phyloP scores from a whole-genome alignment of 2,888 invertebrate genomes.

The Eilema depressum region DNA sequence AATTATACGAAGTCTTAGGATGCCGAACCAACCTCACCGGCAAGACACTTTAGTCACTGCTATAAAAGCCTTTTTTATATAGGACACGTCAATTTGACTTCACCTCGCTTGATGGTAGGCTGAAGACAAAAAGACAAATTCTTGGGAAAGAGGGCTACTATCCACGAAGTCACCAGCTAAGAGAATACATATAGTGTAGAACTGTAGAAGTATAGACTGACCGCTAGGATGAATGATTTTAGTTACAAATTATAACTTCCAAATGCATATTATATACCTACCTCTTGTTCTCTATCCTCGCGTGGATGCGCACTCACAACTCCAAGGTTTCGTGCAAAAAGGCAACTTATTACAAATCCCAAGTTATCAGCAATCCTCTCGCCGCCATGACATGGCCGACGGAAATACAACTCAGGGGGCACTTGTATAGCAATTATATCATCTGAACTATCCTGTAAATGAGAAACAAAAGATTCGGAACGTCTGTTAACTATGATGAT shows the following conservation, averaged over 20 bases:
- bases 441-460: constrained; percentile 59
- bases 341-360: constrained; percentile 43
- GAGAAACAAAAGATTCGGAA: constrained; percentile 14
- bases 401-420: constrained; percentile 56
- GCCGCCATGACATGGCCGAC: constrained; percentile 63
- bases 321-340: constrained; percentile 65
- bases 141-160: too few species aligned
- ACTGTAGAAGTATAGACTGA: neutral
- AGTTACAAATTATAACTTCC: neutral
- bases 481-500: neutral
- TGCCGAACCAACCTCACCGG: neutral
- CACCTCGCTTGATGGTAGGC: too few species aligned
- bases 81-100: too few species aligned
- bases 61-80: too few species aligned
- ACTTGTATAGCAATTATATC: constrained; percentile 60
- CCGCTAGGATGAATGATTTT: neutral
- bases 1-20: neutral
- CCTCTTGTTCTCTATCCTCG: constrained; percentile 62
- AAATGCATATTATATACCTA: constrained; percentile 34
- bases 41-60: too few species aligned
- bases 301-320: constrained; percentile 32
- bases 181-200: too few species aligned
- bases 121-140: too few species aligned
- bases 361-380: constrained; percentile 34
- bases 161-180: too few species aligned